phyloP scores from a whole-genome alignment of 2,113 vertebrate genomes.

The Nerophis ophidion region DNA sequence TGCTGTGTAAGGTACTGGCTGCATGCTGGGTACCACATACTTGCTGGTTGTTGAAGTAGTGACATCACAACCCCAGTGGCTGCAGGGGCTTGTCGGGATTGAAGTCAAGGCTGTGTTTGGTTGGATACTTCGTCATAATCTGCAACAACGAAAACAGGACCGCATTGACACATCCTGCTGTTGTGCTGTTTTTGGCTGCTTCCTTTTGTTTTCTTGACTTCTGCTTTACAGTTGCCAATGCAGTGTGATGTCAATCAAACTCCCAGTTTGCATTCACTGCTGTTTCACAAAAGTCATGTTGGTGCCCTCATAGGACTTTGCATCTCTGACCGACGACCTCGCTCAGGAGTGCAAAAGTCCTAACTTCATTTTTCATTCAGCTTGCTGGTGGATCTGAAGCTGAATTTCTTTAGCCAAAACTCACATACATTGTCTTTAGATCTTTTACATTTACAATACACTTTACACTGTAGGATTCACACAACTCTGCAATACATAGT shows the following conservation, averaged over 20 bases:
- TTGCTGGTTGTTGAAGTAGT: too few species aligned
- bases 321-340: neutral
- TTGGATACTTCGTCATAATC: constrained; percentile 58
- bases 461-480: neutral
- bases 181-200: constrained; percentile 45
- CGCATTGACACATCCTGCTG: constrained; percentile 18
- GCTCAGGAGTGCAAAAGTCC: neutral
- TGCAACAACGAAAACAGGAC: constrained; percentile 24
- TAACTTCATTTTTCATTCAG: constrained; percentile 41
- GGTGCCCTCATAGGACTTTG: constrained; percentile 22
- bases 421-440: neutral
- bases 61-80: too few species aligned
- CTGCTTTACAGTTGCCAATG: constrained; percentile 27
- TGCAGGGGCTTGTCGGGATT: too few species aligned
- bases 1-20: too few species aligned
- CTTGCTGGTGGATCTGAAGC: neutral
- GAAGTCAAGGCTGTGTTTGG: constrained; percentile 55
- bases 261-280: constrained; percentile 33
- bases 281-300: constrained; percentile 42
- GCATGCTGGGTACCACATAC: too few species aligned
- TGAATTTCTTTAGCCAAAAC: neutral
- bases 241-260: constrained; percentile 15
- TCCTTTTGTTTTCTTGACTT: constrained; percentile 37
- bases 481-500: too few species aligned
- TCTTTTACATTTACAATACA: neutral